A percentile compares a stretch with the other conserved stretches of the same genome.
phyloP scores from a whole-genome alignment of 2,888 invertebrate genomes.

The Drosophila picticornis region DNA sequence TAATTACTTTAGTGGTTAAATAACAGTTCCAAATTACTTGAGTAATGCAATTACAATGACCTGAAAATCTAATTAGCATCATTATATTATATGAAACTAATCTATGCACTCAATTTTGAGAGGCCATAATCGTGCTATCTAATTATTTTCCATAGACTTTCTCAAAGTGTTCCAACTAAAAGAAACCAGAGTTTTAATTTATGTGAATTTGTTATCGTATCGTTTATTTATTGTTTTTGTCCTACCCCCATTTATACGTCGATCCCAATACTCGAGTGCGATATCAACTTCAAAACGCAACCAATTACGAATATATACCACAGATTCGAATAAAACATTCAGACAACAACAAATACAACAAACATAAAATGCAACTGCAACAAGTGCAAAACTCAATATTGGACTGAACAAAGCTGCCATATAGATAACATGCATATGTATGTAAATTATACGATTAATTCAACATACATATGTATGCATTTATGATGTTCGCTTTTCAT shows the following conservation, averaged over 20 bases:
- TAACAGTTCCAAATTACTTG: conserved; percentile 29
- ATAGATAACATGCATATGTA: conserved; percentile 44
- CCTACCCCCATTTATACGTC: conserved; percentile 29
- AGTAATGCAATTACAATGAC: conserved; percentile 30
- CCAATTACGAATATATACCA: conserved; percentile 27
- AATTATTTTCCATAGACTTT: conserved; percentile 1
- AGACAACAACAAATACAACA: conserved; percentile 22
- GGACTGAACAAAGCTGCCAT: conserved; percentile 77
- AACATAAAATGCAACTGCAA: conserved; percentile 21
- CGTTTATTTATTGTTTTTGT: conserved; percentile 29
- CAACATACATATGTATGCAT: conserved; percentile 28
- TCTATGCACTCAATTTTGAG: neutral
- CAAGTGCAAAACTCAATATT: conserved; percentile 64
- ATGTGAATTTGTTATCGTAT: conserved; percentile 28
- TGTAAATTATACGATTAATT: neutral
- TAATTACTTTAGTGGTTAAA: conserved; percentile 15
- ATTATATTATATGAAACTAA: conserved; percentile 4
- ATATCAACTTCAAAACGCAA: conserved; percentile 60
- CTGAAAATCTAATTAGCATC: conserved; percentile 23
- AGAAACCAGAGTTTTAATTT: neutral
- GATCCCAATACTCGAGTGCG: conserved; percentile 30
- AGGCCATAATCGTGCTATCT: conserved; percentile 4
- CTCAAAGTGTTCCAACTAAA: neutral
- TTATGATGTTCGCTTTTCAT: conserved; percentile 53
- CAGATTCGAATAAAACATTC: conserved; percentile 35